Evolutionary conservation across 1,140 invertebrate genomes (phyloP).

Genomic region (Laupala kohalensis): DNA sequence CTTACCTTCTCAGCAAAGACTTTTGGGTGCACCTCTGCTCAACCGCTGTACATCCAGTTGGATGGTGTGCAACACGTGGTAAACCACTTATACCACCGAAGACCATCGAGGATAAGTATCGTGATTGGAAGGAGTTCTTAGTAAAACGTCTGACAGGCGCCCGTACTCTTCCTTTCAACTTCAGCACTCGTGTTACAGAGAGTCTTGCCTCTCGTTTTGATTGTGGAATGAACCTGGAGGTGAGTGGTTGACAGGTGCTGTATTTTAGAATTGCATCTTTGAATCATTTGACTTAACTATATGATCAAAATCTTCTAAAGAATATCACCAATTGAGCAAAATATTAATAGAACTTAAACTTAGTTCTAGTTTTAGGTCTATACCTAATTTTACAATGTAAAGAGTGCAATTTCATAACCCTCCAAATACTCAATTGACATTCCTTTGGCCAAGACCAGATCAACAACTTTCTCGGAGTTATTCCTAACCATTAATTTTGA

Average conservation of each 20-base stretch:
- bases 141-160: conserved; percentile 84
- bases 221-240: conserved; percentile 18
- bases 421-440: too few relatives aligned
- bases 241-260: neutral
- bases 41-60: conserved; percentile 85
- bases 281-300: too few relatives aligned
- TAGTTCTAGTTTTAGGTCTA: too few relatives aligned
- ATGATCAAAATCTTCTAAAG: too few relatives aligned
- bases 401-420: too few relatives aligned
- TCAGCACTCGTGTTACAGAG: conserved; percentile 74
- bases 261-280: too few relatives aligned
- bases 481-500: too few relatives aligned
- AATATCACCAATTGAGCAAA: too few relatives aligned
- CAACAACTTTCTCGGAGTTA: too few relatives aligned
- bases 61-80: conserved; percentile 90
- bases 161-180: conserved; percentile 80
- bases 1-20: conserved; percentile 74
- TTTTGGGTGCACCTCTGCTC: conserved; percentile 94
- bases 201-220: conserved; percentile 70
- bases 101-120: conserved; percentile 79
- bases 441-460: too few relatives aligned
- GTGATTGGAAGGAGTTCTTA: conserved; percentile 91
- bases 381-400: too few relatives aligned
- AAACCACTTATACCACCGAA: conserved; percentile 88
- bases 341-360: too few relatives aligned